Evolutionary conservation across 2,888 invertebrate genomes (phyloP).

Genomic region (Leptinotarsa tumamoca): DNA sequence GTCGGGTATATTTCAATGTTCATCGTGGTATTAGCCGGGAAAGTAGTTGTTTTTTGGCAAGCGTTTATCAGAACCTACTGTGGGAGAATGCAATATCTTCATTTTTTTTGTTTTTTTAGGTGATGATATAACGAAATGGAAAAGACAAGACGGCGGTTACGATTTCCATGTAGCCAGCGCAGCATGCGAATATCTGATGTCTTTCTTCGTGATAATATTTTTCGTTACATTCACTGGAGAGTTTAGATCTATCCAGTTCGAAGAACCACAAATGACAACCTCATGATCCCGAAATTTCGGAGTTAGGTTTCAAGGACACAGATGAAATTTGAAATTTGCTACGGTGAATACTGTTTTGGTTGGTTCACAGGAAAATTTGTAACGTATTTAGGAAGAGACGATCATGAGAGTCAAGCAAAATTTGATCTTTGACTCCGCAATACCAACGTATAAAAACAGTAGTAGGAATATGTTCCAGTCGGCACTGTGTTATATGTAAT

Average conservation of each 20-base stretch:
- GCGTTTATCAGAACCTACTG: too few relatives aligned
- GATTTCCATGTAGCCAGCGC: slow-evolving; percentile 48
- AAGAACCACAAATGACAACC: slow-evolving; percentile 42
- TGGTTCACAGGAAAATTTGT: background rate
- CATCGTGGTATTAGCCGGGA: too few relatives aligned
- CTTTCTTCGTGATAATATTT: slow-evolving; percentile 37
- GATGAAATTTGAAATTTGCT: background rate
- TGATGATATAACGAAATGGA: slow-evolving; percentile 52
- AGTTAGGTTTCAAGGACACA: background rate
- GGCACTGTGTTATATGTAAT: too few relatives aligned
- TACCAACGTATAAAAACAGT: too few relatives aligned
- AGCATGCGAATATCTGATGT: slow-evolving; percentile 48
- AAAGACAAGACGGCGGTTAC: slow-evolving; percentile 48
- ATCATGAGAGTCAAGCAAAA: too few relatives aligned
- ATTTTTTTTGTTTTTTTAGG: slow-evolving; percentile 40
- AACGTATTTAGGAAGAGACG: background rate
- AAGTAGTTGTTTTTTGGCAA: too few relatives aligned
- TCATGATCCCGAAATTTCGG: background rate
- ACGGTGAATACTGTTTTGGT: background rate
- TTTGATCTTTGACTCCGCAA: too few relatives aligned
- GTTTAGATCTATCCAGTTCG: slow-evolving; percentile 46
- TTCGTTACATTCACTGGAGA: slow-evolving; percentile 45
- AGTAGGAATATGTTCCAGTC: too few relatives aligned
- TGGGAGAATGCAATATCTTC: background rate
- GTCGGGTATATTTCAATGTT: too few relatives aligned